These are phyloP conservation scores for Molanna angustata DNA, from an alignment of 2,888 invertebrate species.

Conservation along the genomic window DNA sequence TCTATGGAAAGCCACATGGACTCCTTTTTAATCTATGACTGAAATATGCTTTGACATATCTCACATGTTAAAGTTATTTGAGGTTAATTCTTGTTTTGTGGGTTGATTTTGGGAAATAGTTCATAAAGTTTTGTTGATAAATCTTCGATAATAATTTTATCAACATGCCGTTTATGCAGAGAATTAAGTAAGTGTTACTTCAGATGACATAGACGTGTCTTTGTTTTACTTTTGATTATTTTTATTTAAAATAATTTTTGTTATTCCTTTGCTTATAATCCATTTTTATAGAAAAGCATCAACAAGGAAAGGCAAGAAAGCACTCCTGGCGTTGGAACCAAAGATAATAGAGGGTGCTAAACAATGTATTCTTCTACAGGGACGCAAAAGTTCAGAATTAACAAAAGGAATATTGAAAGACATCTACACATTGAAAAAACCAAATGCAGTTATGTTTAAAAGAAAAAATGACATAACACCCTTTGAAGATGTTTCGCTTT, in stretches of 20 bases:
- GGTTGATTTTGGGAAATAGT: too few relatives aligned
- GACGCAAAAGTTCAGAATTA: constrained; percentile 72
- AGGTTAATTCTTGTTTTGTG: too few relatives aligned
- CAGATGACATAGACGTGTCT: background rate
- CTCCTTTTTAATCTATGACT: too few relatives aligned
- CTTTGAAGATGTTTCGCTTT: constrained; percentile 84
- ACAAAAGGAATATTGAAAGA: constrained; percentile 78
- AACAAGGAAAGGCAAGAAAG: constrained; percentile 84
- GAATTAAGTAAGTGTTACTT: constrained; percentile 42
- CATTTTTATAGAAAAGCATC: constrained; percentile 72
- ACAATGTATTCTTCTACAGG: constrained; percentile 79
- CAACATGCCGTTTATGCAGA: constrained; percentile 44
- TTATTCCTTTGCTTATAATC: background rate
- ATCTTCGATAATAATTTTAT: too few relatives aligned
- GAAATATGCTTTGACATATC: too few relatives aligned
- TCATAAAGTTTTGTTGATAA: too few relatives aligned
- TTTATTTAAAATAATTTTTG: too few relatives aligned
- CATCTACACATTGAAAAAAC: constrained; percentile 82
- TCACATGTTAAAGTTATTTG: too few relatives aligned
- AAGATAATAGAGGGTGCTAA: constrained; percentile 88
- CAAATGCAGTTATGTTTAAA: constrained; percentile 70
- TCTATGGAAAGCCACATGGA: too few relatives aligned
- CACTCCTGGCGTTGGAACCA: constrained; percentile 76
- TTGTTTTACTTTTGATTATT: background rate
- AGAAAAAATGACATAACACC: constrained; percentile 88